Base-by-base conservation (phyloP, 2,888 invertebrate species). In the Chrysotoxum bicinctum region DNA sequence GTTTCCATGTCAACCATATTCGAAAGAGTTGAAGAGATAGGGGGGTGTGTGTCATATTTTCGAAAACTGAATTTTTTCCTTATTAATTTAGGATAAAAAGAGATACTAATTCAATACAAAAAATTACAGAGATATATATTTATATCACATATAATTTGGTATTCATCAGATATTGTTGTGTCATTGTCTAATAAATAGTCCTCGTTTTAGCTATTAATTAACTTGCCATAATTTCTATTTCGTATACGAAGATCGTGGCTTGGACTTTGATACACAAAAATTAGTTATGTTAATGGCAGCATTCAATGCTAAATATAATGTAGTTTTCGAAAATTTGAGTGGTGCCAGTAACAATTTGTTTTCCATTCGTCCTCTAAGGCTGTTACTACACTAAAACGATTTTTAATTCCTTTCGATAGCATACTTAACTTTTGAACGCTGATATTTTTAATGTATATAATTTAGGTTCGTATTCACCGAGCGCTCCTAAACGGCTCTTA, bases 191-290 rank as follows among this genome's bases (percentile, higher is more conserved):
- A 35, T 3, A 9, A 7, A 3, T n/a, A 8, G 19, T 69, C 43
- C 45, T 73, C 30, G 9, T 21, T 35, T 8, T 37, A 14, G 37
- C 21, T 35, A 8, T 58, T 69, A 62, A 78, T 64, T 79, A 69
- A 74, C 69, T 83, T 79, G 77, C 74, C 79, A 83, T 64, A 62
- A 62, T 64, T 40, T 60, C 19, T 16, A n/a, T n/a, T n/a, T n/a
- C n/a, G n/a, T n/a, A 7, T 19, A n/a, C 21, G 64, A 64, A 30
- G 45, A 64, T 64, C 43, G 43, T 43, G 12, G 64, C 8, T 64
- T 64, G 62, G 62, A 64, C 45, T 64, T 64, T 64, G 62, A n/a
- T 37, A n/a, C 26, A 26, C n/a, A 26, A 62, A 43, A 37, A 14
- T 60, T 19, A 23, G 26, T 26, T 7, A 23, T 2, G 0, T 14